Evolutionary conservation across 2,113 vertebrate species (phyloP), one percentile per base, ranked within the genome.

Genomic region (Xiphophorus couchianus): DNA sequence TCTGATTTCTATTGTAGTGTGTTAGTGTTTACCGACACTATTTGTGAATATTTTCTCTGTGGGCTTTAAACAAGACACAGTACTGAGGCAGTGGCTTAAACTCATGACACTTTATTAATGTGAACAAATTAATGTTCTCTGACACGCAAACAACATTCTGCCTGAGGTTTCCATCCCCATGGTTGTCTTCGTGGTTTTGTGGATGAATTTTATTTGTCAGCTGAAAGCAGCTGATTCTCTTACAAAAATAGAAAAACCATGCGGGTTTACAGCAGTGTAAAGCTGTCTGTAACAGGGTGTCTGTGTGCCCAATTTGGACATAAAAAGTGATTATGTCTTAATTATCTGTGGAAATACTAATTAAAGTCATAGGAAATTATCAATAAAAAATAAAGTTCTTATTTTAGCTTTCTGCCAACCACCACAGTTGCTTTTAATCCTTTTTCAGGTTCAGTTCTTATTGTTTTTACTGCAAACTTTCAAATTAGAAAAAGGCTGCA

Each of bases 101-200:
- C 58, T 70, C 61, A 0, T 66, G n/a, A 71, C 31, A 70, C n/a
- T 69, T 68, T 37, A 54, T 63, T 67, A 22, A 3, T 31, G n/a
- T 31, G 65, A 67, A 76, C 63, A 58, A 76, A 66, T 7, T 61
- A 48, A 39, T 51, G 14, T 62, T 81, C 58, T 2, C 5, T 65
- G 66, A 74, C 42, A 48, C 29, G 48, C 28, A 69, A 71, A 65
- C n/a, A 28, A 62, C n/a, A 62, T 70, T 76, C 29, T 74, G 37
- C 54, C 63, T 62, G 69, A 72, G 65, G 44, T 30, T 22, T 70
- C 31, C 31, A 31, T 71, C 70, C 66, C 69, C 42, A 19, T 37
- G 37, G 44, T 37, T 12, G 29, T 75, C 74, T 75, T 71, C 63
- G 73, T 75, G 73, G 48, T 30, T 62, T 64, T 74, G 25, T 44